Conservation (phyloP, 2,888 invertebrate genomes). For the Nasonovia ribisnigri region DNA sequence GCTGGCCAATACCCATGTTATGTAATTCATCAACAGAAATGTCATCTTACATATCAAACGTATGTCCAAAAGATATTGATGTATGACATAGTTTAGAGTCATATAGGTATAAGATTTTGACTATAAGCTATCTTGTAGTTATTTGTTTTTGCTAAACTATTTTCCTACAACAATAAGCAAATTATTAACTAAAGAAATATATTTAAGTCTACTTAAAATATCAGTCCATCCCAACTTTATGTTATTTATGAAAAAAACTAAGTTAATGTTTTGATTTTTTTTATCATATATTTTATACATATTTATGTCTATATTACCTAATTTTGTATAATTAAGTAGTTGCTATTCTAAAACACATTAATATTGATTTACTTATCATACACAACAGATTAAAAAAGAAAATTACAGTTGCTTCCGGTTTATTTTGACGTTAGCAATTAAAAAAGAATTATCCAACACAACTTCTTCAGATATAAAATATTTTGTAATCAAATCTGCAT, state of each 20-base stretch:
- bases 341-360: neutral
- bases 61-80: conserved; percentile 78
- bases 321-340: neutral
- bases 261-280: too few relatives aligned
- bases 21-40: conserved; percentile 47
- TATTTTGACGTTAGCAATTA: conserved; percentile 80
- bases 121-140: conserved; percentile 88
- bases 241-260: neutral
- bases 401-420: conserved; percentile 77
- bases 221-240: neutral
- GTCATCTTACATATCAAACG: conserved; percentile 80
- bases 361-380: neutral
- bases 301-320: too few relatives aligned
- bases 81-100: conserved; percentile 71
- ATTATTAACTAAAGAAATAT: neutral
- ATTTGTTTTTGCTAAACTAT: conserved; percentile 75
- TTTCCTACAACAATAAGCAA: conserved; percentile 71
- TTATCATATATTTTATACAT: too few relatives aligned
- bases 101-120: conserved; percentile 77
- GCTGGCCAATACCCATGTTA: conserved; percentile 52
- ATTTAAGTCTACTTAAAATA: neutral
- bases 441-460: conserved; percentile 79
- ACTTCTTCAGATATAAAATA: conserved; percentile 92
- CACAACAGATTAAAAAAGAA: conserved; percentile 43
- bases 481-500: conserved; percentile 83